Base-by-base conservation (phyloP, 2,797 vertebrate species). In the Rhincodon typus region DNA sequence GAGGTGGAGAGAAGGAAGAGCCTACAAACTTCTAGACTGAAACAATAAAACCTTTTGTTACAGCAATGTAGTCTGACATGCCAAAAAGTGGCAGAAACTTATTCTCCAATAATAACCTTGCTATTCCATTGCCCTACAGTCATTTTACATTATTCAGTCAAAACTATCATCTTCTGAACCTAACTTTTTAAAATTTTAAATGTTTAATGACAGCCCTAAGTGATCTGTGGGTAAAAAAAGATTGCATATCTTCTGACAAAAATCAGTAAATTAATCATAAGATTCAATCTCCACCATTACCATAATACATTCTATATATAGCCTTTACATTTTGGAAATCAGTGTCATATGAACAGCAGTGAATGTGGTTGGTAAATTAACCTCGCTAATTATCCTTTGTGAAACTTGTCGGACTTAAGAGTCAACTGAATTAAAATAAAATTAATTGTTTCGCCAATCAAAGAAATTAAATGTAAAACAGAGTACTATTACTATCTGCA, bases 221-320 rank as follows among this genome's bases (percentile, higher is more conserved):
- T 98, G 97, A 98, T 98, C 98, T 97, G 97, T 97, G 98, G 98
- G 97, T 98, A 98, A 98, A 98, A 98, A 99, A 98, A 62, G 42
- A 99, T 99, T 99, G 98, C 98, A 98, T 98, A 99, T 98, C 98
- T 98, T 98, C 98, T 97, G 98, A 99, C 98, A 98, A 98, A 98
- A 99, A 99, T 98, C 98, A 98, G 99, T 99, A 99, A 99, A 99
- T 99, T 98, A 98, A 99, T 99, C 98, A 98, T 98, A 97, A 97
- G 98, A 98, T 98, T 97, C 97, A 98, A 98, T 98, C 98, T 98
- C 97, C 98, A 98, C 97, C 74, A 17, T 70, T 53, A 94, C 57
- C 19, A 66, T 66, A 66, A 66, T 66, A 66, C 46, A 74, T 77
- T 95, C 57, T 74, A 95, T 77, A 53, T 95, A 57, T 34, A 95